Conservation (phyloP, 2,797 vertebrate species). For the Halcyon chelicuti region DNA sequence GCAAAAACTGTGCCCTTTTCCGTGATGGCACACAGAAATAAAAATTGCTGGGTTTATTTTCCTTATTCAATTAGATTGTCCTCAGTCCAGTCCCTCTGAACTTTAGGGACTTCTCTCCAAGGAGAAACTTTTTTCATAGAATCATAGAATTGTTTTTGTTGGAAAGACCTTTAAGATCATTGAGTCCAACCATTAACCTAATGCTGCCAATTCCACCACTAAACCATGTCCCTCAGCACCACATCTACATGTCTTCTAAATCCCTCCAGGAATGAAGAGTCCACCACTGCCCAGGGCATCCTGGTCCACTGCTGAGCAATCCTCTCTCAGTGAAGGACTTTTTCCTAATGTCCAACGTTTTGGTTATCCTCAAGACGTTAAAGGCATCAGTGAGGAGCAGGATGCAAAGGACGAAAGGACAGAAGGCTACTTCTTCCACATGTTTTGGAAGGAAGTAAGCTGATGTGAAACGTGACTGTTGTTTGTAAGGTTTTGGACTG, state of each 20-base stretch:
- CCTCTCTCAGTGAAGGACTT: too few relatives aligned
- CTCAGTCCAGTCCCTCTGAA: background rate
- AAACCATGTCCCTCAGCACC: background rate
- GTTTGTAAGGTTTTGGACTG: background rate
- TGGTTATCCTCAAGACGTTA: background rate
- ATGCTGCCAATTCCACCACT: background rate
- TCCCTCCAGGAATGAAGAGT: too few relatives aligned
- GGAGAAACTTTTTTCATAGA: background rate
- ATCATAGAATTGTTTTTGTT: background rate
- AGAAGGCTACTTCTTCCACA: background rate
- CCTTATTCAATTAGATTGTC: background rate
- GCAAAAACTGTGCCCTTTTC: background rate
- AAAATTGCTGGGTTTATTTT: background rate
- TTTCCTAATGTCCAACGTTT: too few relatives aligned
- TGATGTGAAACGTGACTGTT: background rate
- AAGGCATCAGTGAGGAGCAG: background rate
- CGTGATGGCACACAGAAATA: background rate
- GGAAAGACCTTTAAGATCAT: background rate
- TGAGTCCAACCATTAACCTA: background rate
- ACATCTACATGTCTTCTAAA: too few relatives aligned
- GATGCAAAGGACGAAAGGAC: background rate
- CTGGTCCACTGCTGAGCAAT: too few relatives aligned
- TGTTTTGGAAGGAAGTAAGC: background rate
- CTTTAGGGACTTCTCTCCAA: background rate
- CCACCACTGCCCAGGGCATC: too few relatives aligned